A percentile compares a stretch with the other conserved stretches of the same genome.
phyloP scores from a whole-genome alignment of 1,140 invertebrate species.

The Sitobion miscanthi region DNA sequence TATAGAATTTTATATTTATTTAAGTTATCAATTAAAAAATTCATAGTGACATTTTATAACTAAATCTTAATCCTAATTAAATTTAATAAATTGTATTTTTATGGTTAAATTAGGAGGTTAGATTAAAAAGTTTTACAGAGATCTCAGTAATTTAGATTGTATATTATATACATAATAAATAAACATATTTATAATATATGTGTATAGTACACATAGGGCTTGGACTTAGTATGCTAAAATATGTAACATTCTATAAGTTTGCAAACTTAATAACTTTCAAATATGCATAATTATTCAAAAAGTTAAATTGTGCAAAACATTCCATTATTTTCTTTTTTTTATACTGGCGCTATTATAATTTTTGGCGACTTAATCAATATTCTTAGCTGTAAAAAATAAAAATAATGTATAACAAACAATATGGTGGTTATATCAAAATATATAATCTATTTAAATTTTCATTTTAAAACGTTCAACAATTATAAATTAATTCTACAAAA shows the following conservation, averaged over 20 bases:
- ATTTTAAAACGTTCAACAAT: not conserved
- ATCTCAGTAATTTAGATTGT: constrained; percentile 3
- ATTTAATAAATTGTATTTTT: not conserved
- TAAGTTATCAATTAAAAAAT: not conserved
- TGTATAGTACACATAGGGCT: not conserved
- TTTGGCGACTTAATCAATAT: not conserved
- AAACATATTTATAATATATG: not conserved
- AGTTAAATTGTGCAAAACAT: not conserved
- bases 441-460: not conserved
- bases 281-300: not conserved
- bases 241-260: not conserved
- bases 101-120: not conserved
- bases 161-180: not conserved
- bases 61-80: too few species aligned
- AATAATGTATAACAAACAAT: not conserved
- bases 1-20: not conserved
- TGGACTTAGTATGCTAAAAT: not conserved
- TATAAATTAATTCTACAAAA: not conserved
- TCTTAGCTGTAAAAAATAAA: not conserved
- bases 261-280: not conserved
- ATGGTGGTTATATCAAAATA: not conserved
- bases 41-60: not conserved
- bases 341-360: not conserved
- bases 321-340: not conserved
- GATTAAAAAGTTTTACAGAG: not conserved